A percentile compares a stretch with the other conserved stretches of the same genome.
Evolutionary conservation across 2,797 vertebrate species (phyloP).

Genomic region (Gymnopithys bicolor): DNA sequence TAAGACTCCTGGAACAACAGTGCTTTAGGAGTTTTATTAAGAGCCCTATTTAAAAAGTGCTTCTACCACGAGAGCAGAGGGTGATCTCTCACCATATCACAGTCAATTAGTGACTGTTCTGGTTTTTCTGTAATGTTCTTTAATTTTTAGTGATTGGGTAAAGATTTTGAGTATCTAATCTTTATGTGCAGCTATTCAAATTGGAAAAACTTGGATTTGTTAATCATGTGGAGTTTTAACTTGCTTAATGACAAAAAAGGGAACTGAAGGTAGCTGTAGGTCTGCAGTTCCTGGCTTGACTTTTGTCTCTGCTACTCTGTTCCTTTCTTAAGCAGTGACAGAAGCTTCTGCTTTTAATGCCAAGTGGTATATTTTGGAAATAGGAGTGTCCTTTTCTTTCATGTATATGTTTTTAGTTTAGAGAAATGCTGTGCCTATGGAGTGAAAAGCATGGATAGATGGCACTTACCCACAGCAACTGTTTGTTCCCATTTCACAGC

Average conservation of each 20-base stretch:
- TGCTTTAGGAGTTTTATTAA: not conserved
- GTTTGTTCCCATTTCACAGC: not conserved
- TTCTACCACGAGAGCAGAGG: not conserved
- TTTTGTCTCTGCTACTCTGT: not conserved
- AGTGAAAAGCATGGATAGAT: not conserved
- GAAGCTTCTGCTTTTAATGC: constrained; percentile 5
- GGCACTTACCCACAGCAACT: not conserved
- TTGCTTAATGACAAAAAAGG: not conserved
- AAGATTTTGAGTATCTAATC: not conserved
- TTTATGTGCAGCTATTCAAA: not conserved
- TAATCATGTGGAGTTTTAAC: not conserved
- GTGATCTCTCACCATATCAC: not conserved
- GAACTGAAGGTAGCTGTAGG: not conserved
- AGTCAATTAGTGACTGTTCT: not conserved
- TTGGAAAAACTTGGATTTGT: not conserved
- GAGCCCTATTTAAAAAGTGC: not conserved
- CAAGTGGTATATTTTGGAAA: not conserved
- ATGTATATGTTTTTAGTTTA: not conserved
- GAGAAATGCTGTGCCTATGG: not conserved
- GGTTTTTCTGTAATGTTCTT: not conserved
- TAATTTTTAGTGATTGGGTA: not conserved
- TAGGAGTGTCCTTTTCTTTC: not conserved
- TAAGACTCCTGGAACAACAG: not conserved
- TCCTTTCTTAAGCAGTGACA: not conserved
- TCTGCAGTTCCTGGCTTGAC: not conserved